A percentile compares a stretch with the other conserved stretches of the same genome.
phyloP scores from a whole-genome alignment of 2,888 invertebrate genomes.

The Trachelus iudaicus region DNA sequence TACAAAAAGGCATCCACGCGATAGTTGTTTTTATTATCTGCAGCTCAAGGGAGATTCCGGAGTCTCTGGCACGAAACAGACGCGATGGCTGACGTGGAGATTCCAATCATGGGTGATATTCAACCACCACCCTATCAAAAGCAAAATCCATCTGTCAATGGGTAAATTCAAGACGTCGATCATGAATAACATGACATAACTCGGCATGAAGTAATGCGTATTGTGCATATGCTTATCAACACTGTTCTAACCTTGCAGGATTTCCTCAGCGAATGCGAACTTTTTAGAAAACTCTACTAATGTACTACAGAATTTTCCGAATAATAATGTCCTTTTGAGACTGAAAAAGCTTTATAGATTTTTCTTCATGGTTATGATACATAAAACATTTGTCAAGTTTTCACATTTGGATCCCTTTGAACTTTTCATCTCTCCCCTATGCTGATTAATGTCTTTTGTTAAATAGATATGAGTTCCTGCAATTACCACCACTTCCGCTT shows the following conservation, averaged over 20 bases:
- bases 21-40: background rate
- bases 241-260: background rate
- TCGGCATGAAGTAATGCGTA: background rate
- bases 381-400: background rate
- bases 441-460: slow-evolving; percentile 15
- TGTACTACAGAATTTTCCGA: background rate
- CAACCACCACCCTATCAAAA: slow-evolving; percentile 36
- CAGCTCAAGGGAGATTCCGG: background rate
- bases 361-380: background rate
- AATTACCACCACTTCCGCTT: slow-evolving; percentile 54
- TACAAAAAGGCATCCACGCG: background rate
- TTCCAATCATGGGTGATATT: slow-evolving; percentile 54
- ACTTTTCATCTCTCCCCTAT: slow-evolving; percentile 3
- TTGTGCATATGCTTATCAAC: background rate
- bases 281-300: background rate
- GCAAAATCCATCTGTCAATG: slow-evolving; percentile 29
- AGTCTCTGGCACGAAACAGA: background rate
- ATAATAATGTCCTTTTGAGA: background rate
- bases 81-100: slow-evolving; percentile 49
- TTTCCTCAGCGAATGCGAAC: background rate
- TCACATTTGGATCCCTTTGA: slow-evolving; percentile 19
- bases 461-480: slow-evolving; percentile 55
- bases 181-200: background rate
- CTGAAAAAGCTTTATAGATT: background rate
- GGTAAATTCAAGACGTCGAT: slow-evolving; percentile 29